Base-by-base conservation (phyloP, 2,113 vertebrate species). In the Charadrius vociferus region DNA sequence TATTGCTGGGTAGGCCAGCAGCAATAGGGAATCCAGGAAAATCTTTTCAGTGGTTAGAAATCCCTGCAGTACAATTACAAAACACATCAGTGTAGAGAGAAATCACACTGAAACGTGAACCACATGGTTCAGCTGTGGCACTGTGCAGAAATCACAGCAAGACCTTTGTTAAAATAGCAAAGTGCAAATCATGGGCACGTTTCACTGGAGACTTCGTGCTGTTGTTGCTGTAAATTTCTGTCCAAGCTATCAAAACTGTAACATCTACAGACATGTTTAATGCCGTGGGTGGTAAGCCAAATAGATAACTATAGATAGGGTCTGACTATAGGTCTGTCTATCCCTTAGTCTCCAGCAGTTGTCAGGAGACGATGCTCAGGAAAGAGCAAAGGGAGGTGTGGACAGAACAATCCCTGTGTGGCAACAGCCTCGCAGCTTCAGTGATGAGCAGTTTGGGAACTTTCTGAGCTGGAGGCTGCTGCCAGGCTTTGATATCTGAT, bases 381-480 rank as follows among this genome's bases (percentile, higher is more conserved):
- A 83, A 86, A 61, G 52, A 89, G 36, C 36, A 75, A 56, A 93
- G 65, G 1, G 5, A 82, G 34, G 37, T 43, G 43, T 24, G 61
- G 41, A 43, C 50, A 78, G 75, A 77, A 23, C 0, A 10, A 71
- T 24, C 22, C 5, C 50, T 77, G 36, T 70, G 49, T 5, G 13
- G 67, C 63, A 93, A 39, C 45, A 86, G 12, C 50, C 37, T 78
- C 55, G 53, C 22, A 30, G 32, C 77, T 62, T 41, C 77, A 59
- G 27, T n/a, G 45, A 12, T 58, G 50, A 83, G 62, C 53, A 73
- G 34, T 56, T 4, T 68, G 49, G 86, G 59, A 91, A 43, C 32
- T 59, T 78, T 74, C 10, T 55, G 81, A 89, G 68, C 65, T 94
- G 52, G 50, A 87, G 83, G 89, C 72, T 95, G 72, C 52, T 74